These are phyloP conservation scores for Sphaeramia orbicularis DNA, from an alignment of 2,797 vertebrate species.

Conservation along the genomic window DNA sequence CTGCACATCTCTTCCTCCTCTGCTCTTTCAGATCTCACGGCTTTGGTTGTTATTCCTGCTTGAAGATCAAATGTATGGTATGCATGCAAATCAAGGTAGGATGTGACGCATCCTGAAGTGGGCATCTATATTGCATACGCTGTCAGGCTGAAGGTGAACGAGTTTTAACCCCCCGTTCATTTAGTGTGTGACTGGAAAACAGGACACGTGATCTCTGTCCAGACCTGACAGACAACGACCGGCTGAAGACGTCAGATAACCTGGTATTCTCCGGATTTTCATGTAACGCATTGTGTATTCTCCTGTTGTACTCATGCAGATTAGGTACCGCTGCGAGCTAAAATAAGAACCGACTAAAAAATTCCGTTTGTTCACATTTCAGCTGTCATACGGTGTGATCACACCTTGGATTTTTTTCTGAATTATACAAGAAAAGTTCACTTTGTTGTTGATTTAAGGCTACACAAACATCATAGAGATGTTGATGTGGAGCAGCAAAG, in stretches of 20 bases:
- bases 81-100: conserved; percentile 55
- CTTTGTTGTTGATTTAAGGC: too few species aligned
- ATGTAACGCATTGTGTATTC: conserved; percentile 5
- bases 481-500: too few species aligned
- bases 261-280: conserved; percentile 15
- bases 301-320: conserved; percentile 7
- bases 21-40: conserved; percentile 55
- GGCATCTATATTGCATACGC: conserved; percentile 68
- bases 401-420: background rate
- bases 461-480: too few species aligned
- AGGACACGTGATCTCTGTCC: too few species aligned
- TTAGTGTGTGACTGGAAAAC: conserved; percentile 10
- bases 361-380: conserved; percentile 38
- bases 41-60: conserved; percentile 61
- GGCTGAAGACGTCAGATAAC: conserved; percentile 37
- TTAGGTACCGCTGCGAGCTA: conserved; percentile 13
- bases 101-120: conserved; percentile 59
- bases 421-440: background rate
- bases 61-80: conserved; percentile 62
- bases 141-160: conserved; percentile 19
- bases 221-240: too few species aligned
- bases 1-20: conserved; percentile 17
- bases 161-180: conserved; percentile 30
- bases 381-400: conserved; percentile 14
- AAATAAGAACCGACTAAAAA: background rate